Evolutionary conservation across 2,113 vertebrate species (phyloP).

Genomic region (Cygnus buccinator): DNA sequence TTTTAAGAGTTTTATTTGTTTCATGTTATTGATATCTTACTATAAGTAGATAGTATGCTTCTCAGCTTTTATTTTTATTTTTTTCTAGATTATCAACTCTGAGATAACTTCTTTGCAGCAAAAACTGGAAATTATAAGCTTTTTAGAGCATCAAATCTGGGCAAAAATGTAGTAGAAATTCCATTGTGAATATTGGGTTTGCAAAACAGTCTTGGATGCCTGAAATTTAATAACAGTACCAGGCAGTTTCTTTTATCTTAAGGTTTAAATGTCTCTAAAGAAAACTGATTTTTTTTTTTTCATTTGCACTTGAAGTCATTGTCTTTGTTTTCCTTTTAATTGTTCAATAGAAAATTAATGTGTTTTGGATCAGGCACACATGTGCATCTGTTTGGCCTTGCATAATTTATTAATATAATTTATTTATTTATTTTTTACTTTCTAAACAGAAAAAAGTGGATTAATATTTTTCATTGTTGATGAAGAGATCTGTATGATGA

Average conservation of each 20-base stretch:
- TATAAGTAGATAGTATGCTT: slow-evolving; percentile 10
- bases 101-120: slow-evolving; percentile 7
- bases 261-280: slow-evolving; percentile 57
- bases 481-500: neutral
- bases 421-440: neutral
- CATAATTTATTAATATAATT: slow-evolving; percentile 7
- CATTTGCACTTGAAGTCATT: slow-evolving; percentile 37
- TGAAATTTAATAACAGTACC: slow-evolving; percentile 46
- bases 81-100: slow-evolving; percentile 43
- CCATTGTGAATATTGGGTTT: slow-evolving; percentile 37
- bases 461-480: neutral
- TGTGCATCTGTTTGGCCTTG: neutral
- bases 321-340: slow-evolving; percentile 33
- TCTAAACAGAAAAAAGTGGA: neutral
- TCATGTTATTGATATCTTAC: slow-evolving; percentile 41
- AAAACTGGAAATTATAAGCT: slow-evolving; percentile 45
- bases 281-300: slow-evolving; percentile 20
- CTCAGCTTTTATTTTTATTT: neutral
- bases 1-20: slow-evolving; percentile 44
- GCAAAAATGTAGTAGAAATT: slow-evolving; percentile 49
- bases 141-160: slow-evolving; percentile 24
- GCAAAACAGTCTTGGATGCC: slow-evolving; percentile 45
- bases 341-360: neutral
- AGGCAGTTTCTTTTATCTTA: slow-evolving; percentile 58
- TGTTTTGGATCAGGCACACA: neutral